A percentile compares a stretch with the other conserved stretches of the same genome.
Evolutionary conservation across 1,140 invertebrate genomes (phyloP).

Genomic region (Cydia strobilella): DNA sequence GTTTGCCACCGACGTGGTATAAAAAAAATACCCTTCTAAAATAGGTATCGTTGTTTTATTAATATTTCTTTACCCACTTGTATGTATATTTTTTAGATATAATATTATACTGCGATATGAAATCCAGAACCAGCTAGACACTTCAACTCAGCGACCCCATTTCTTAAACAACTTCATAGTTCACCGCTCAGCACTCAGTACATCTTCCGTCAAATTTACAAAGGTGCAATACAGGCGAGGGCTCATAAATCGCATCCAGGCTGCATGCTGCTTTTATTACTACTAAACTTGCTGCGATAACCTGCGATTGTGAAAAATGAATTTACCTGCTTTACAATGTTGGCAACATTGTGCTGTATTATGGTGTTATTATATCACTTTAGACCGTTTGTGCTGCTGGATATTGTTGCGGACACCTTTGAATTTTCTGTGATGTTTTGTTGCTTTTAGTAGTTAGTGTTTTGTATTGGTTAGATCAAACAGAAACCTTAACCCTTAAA

Average conservation of each 20-base stretch:
- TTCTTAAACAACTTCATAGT: constrained; percentile 1
- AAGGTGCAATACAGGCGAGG: constrained; percentile 26
- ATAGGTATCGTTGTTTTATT: no score
- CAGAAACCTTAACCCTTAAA: no score
- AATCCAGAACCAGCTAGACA: no score
- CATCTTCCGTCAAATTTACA: constrained; percentile 23
- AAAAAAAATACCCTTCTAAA: no score
- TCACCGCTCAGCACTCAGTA: constrained; percentile 1
- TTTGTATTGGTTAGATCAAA: no score
- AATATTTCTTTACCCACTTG: no score
- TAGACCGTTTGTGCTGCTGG: neutral
- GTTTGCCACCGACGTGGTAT: no score
- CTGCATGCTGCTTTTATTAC: constrained; percentile 31
- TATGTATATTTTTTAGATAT: no score
- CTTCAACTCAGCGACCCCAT: neutral
- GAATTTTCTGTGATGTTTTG: neutral
- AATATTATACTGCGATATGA: neutral
- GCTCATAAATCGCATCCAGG: constrained; percentile 23
- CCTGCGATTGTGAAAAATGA: constrained; percentile 32
- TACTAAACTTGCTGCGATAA: constrained; percentile 24
- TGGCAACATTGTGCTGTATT: constrained; percentile 26
- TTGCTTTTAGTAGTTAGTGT: no score
- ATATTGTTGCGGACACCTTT: neutral
- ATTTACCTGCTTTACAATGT: constrained; percentile 27
- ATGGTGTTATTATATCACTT: neutral